Evolutionary conservation across 2,888 invertebrate genomes (phyloP).

Genomic region (Spodoptera exigua): DNA sequence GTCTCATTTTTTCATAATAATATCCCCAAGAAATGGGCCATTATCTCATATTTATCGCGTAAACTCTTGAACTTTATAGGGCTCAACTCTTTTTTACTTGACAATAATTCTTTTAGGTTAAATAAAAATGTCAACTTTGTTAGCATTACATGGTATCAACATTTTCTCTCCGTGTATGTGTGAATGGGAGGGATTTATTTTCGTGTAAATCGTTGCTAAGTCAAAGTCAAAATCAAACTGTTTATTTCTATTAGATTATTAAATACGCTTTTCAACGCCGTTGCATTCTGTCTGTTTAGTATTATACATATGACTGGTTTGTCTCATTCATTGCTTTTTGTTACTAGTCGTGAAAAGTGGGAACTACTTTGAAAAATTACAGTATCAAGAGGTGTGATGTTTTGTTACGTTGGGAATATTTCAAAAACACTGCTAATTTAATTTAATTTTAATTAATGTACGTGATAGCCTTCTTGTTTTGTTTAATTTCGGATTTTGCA

Average conservation of each 20-base stretch:
- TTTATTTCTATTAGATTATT: conserved; percentile 6
- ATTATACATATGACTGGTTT: no score
- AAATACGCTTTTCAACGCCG: neutral
- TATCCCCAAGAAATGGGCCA: conserved; percentile 78
- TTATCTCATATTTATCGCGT: conserved; percentile 79
- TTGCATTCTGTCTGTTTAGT: no score
- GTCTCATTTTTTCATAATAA: conserved; percentile 76
- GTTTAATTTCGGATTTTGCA: no score
- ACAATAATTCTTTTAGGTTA: conserved; percentile 62
- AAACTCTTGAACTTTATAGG: conserved; percentile 68
- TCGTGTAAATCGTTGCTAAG: conserved; percentile 1
- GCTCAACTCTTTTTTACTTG: conserved; percentile 74
- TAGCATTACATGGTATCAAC: conserved; percentile 45
- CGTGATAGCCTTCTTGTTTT: no score
- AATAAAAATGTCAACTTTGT: conserved; percentile 66
- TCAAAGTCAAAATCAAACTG: no score
- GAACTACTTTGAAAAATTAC: no score
- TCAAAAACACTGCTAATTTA: no score
- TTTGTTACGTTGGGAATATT: no score
- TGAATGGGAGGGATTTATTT: conserved; percentile 12
- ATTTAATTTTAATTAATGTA: no score
- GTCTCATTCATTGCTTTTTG: no score
- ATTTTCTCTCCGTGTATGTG: conserved; percentile 26
- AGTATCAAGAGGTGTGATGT: no score
- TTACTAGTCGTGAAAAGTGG: no score